Evolutionary conservation across 2,888 invertebrate species (phyloP).

Genomic region (Mesorhabditis belari): DNA sequence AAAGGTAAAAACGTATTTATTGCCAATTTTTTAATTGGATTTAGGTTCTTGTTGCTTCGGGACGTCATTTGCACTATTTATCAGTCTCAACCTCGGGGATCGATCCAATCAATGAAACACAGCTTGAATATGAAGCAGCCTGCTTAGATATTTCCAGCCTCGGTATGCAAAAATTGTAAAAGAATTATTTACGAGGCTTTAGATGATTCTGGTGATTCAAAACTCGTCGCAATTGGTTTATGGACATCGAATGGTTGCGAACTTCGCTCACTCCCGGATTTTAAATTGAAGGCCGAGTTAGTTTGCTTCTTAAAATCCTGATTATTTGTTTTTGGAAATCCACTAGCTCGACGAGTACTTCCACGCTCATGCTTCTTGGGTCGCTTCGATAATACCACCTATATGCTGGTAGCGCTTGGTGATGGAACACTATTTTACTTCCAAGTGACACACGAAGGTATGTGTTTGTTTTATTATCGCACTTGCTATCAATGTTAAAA

Average conservation of each 20-base stretch:
- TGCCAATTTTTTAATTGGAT: conserved; percentile 47
- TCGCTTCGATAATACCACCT: conserved; percentile 77
- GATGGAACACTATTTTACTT: conserved; percentile 98
- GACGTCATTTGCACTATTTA: conserved; percentile 26
- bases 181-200: neutral
- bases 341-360: conserved; percentile 69
- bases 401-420: conserved; percentile 70
- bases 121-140: conserved; percentile 86
- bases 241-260: conserved; percentile 95
- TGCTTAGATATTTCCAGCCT: conserved; percentile 86
- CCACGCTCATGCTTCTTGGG: conserved; percentile 91
- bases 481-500: neutral
- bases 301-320: neutral
- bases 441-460: conserved; percentile 65
- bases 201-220: conserved; percentile 40
- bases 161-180: conserved; percentile 18
- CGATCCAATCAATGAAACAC: conserved; percentile 42
- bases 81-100: conserved; percentile 25
- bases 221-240: conserved; percentile 80
- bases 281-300: neutral
- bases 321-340: conserved; percentile 8
- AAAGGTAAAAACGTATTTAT: conserved; percentile 19
- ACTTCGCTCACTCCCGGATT: conserved; percentile 72
- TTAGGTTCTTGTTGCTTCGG: conserved; percentile 25
- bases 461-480: conserved; percentile 10